These are phyloP conservation scores for Ormyrus nitidulus DNA, from an alignment of 2,888 invertebrate genomes.

Conservation along the genomic window DNA sequence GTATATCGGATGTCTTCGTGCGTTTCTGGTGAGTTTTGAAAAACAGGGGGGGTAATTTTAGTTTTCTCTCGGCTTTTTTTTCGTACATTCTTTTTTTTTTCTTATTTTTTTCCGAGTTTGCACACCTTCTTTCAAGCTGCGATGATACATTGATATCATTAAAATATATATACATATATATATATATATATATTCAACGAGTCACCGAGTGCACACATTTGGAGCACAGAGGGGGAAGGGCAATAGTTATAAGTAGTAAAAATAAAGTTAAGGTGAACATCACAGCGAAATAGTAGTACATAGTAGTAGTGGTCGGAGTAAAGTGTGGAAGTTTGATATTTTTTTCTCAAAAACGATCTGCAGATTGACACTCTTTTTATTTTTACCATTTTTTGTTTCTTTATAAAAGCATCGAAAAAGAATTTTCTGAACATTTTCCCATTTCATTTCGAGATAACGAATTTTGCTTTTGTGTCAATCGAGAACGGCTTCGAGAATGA, in stretches of 20 bases:
- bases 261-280: constrained; percentile 48
- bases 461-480: constrained; percentile 39
- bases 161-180: constrained; percentile 9
- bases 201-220: constrained; percentile 68
- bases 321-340: constrained; percentile 73
- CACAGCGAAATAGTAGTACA: constrained; percentile 51
- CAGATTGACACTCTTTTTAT: constrained; percentile 34
- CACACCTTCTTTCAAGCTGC: constrained; percentile 46
- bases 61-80: constrained; percentile 10
- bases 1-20: constrained; percentile 23
- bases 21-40: not conserved
- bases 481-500: constrained; percentile 62
- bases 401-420: too few species aligned
- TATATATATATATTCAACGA: constrained; percentile 54
- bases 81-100: not conserved
- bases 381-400: not conserved
- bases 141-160: not conserved
- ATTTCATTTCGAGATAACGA: constrained; percentile 15
- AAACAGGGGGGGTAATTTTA: constrained; percentile 34
- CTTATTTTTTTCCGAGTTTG: not conserved
- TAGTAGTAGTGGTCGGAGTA: constrained; percentile 69
- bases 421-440: too few species aligned
- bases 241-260: constrained; percentile 10
- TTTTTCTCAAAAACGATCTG: constrained; percentile 38
- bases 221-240: constrained; percentile 23